These are phyloP conservation scores for Palythoa grandiflora DNA, from an alignment of 92 coral and sea anemone species.

Conservation along the genomic window DNA sequence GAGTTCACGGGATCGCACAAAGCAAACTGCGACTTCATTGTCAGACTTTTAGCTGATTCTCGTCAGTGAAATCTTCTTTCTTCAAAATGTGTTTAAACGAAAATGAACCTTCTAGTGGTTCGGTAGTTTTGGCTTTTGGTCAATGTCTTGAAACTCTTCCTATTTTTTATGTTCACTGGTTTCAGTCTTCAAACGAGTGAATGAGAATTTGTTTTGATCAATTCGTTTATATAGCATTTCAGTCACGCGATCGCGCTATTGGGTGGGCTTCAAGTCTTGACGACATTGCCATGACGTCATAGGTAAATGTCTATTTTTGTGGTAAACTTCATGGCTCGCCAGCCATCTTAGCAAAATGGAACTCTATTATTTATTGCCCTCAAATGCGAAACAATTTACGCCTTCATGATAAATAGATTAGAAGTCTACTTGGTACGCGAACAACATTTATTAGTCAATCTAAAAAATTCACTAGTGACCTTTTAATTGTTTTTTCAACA, in stretches of 20 bases:
- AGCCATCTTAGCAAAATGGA: not conserved
- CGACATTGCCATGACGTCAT: constrained; percentile 38
- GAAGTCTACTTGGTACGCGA: not conserved
- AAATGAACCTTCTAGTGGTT: not conserved
- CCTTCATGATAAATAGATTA: not conserved
- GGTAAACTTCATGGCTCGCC: not conserved
- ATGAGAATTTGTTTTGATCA: constrained; percentile 15
- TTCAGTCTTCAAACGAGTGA: constrained; percentile 1
- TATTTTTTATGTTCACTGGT: not conserved
- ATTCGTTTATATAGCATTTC: constrained; percentile 23
- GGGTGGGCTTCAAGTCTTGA: constrained; percentile 45
- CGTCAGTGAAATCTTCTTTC: constrained; percentile 1
- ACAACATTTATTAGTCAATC: not conserved
- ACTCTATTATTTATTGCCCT: not conserved
- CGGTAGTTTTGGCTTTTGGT: not conserved
- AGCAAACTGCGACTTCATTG: constrained; percentile 45
- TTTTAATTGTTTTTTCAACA: not conserved
- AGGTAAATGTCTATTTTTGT: constrained; percentile 7
- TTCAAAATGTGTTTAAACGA: constrained; percentile 17
- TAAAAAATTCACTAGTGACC: not conserved
- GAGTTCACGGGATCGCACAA: constrained; percentile 15
- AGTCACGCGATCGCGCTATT: constrained; percentile 47
- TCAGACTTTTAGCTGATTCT: not conserved
- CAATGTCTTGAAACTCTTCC: not conserved
- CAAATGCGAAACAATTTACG: not conserved